Evolutionary conservation across 2,888 invertebrate genomes (phyloP).

Genomic region (Hydropsyche betteni): DNA sequence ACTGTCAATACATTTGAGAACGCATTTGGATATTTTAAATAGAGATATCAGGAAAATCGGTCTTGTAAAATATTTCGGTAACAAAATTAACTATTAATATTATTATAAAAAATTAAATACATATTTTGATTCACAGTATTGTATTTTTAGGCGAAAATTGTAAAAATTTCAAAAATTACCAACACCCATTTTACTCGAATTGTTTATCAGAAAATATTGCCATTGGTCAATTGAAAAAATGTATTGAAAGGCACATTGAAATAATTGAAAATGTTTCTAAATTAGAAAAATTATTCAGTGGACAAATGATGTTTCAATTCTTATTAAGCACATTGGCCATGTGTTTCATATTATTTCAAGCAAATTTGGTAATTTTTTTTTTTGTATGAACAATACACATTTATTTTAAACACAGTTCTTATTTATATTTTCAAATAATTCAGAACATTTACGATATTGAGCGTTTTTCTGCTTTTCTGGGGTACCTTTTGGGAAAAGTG

Average conservation of each 20-base stretch:
- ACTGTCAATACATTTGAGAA: slow-evolving; percentile 13
- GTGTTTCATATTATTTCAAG: slow-evolving; percentile 38
- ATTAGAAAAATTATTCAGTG: slow-evolving; percentile 41
- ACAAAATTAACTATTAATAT: background rate
- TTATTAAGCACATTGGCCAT: background rate
- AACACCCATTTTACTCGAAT: background rate
- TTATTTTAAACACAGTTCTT: background rate
- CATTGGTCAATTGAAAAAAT: slow-evolving; percentile 1
- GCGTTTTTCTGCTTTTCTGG: background rate
- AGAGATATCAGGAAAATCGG: background rate
- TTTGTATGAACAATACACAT: background rate
- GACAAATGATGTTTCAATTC: slow-evolving; percentile 31
- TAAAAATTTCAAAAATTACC: no score
- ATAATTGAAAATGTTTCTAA: slow-evolving; percentile 8
- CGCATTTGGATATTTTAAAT: slow-evolving; percentile 16
- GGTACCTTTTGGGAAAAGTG: background rate
- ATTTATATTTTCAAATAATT: background rate
- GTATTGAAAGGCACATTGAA: slow-evolving; percentile 26
- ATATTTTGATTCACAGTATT: no score
- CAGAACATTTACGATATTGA: slow-evolving; percentile 20
- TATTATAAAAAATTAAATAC: no score
- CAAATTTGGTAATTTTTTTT: slow-evolving; percentile 7
- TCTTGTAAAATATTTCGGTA: background rate
- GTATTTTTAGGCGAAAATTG: no score
- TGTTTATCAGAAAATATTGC: background rate